Conservation (phyloP, 1,140 invertebrate species). For the Metopolophium dirhodum region DNA sequence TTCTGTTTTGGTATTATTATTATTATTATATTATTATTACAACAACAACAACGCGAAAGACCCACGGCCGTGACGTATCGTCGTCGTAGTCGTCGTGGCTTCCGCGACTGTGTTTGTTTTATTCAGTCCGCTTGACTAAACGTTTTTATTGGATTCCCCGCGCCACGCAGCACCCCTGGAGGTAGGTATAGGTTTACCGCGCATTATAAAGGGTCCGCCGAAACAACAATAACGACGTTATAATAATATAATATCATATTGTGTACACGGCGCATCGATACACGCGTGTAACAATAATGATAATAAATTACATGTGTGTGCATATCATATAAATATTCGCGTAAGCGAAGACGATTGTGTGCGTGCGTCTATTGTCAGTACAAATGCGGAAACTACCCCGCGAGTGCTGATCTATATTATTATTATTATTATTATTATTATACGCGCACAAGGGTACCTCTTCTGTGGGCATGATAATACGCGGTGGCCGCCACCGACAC, state of each 20-base stretch:
- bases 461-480: not conserved
- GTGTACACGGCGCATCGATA: not conserved
- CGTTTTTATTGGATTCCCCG: constrained; percentile 43
- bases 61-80: not conserved
- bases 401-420: not conserved
- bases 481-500: not conserved
- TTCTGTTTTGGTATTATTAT: constrained; percentile 23
- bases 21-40: not conserved
- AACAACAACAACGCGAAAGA: not conserved
- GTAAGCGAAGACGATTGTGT: not conserved
- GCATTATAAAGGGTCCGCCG: not conserved
- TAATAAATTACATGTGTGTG: not conserved
- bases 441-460: not conserved
- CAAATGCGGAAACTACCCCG: not conserved
- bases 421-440: not conserved
- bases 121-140: constrained; percentile 52
- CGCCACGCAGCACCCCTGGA: not conserved
- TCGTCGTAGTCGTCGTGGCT: not conserved
- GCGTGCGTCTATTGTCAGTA: not conserved
- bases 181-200: not conserved
- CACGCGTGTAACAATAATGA: not conserved
- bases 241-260: not conserved
- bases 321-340: not conserved
- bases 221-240: constrained; percentile 29
- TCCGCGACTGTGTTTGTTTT: constrained; percentile 38